Evolutionary conservation across 1,140 invertebrate species (phyloP).

Genomic region (Cyphomyrmex costatus): DNA sequence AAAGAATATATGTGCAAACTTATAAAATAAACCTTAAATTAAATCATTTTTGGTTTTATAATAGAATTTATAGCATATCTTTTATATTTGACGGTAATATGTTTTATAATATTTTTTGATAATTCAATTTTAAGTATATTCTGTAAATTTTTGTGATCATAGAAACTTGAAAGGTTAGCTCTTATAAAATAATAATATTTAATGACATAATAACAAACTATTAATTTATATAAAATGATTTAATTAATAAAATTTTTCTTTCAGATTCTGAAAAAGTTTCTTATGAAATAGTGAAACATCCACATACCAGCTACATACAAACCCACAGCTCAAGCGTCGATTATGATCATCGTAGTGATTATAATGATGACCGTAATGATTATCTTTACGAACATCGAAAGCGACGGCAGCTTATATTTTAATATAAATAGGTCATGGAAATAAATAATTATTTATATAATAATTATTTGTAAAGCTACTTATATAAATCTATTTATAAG

Average conservation of each 20-base stretch:
- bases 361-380: slow-evolving; percentile 86
- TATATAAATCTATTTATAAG: neutral
- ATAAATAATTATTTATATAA: slow-evolving; percentile 30
- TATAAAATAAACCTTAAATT: neutral
- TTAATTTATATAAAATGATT: neutral
- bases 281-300: slow-evolving; percentile 94
- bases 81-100: neutral
- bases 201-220: neutral
- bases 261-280: slow-evolving; percentile 91
- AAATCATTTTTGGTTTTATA: neutral
- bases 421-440: slow-evolving; percentile 20
- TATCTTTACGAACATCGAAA: slow-evolving; percentile 39
- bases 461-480: slow-evolving; percentile 31
- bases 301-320: slow-evolving; percentile 92
- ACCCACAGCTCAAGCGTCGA: slow-evolving; percentile 92
- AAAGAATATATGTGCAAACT: neutral
- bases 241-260: slow-evolving; percentile 46
- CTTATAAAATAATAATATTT: neutral
- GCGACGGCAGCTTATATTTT: slow-evolving; percentile 12
- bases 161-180: neutral
- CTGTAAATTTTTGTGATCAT: neutral
- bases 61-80: neutral
- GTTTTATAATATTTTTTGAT: neutral
- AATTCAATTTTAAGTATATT: neutral
- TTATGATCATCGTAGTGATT: slow-evolving; percentile 89